Evolutionary conservation across 2,797 vertebrate genomes (phyloP).

Genomic region (Dicrostonyx torquatus): DNA sequence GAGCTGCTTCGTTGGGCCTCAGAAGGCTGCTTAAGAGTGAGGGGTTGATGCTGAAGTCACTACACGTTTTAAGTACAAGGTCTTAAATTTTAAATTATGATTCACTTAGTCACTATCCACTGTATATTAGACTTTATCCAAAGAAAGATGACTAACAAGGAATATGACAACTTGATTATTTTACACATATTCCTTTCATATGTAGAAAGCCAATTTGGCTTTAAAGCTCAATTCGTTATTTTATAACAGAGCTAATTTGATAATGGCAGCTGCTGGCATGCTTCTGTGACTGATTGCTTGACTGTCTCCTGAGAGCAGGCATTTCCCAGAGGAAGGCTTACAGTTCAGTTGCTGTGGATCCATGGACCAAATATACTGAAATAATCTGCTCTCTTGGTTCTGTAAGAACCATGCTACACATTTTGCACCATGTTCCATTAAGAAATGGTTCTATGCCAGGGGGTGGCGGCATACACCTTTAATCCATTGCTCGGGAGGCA

Average conservation of each 20-base stretch:
- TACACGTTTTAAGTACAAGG: slow-evolving; percentile 49
- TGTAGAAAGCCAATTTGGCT: slow-evolving; percentile 37
- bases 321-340: slow-evolving; percentile 54
- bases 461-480: background rate
- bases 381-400: slow-evolving; percentile 23
- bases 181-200: slow-evolving; percentile 26
- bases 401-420: background rate
- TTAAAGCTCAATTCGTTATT: slow-evolving; percentile 62
- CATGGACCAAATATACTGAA: slow-evolving; percentile 5
- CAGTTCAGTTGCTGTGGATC: slow-evolving; percentile 19
- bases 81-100: slow-evolving; percentile 62
- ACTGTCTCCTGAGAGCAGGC: slow-evolving; percentile 42
- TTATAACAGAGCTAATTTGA: slow-evolving; percentile 67
- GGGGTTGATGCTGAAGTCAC: background rate
- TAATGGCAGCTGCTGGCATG: slow-evolving; percentile 9
- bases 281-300: background rate
- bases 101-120: slow-evolving; percentile 53
- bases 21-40: slow-evolving; percentile 19
- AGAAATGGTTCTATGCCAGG: background rate
- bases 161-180: slow-evolving; percentile 55
- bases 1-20: background rate
- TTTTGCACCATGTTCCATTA: background rate
- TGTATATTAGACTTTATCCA: slow-evolving; percentile 46
- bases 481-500: background rate
- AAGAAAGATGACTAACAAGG: slow-evolving; percentile 8